phyloP scores from a whole-genome alignment of 2,888 invertebrate genomes.

The Xestoiulus laeticollis region DNA sequence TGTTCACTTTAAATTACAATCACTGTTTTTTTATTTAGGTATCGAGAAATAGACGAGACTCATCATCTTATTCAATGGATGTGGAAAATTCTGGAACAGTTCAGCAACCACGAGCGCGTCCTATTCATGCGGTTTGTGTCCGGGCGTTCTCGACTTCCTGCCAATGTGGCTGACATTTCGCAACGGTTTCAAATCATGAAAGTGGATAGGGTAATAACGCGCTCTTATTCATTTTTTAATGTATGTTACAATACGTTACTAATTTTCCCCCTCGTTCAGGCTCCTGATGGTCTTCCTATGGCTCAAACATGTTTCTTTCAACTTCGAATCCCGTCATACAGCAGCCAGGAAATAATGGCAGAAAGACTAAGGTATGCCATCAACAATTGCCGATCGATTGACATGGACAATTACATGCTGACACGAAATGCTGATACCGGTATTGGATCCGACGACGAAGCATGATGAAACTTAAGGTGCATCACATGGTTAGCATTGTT shows the following conservation, averaged over 20 bases:
- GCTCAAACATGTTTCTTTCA: constrained; percentile 73
- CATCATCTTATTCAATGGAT: constrained; percentile 72
- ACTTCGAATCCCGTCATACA: constrained; percentile 72
- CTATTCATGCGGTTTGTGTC: constrained; percentile 75
- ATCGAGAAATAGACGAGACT: constrained; percentile 72
- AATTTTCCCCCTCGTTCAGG: constrained; percentile 60
- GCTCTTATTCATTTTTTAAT: not conserved
- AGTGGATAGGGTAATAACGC: constrained; percentile 62
- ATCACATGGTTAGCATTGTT: too few relatives aligned
- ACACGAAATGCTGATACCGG: constrained; percentile 67
- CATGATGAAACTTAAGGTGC: too few relatives aligned
- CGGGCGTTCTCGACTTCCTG: constrained; percentile 72
- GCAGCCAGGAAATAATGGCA: constrained; percentile 70
- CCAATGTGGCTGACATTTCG: constrained; percentile 73
- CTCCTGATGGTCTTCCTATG: constrained; percentile 71
- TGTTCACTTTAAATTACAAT: too few relatives aligned
- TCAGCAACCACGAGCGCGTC: constrained; percentile 72
- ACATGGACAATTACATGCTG: constrained; percentile 77
- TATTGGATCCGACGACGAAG: constrained; percentile 55
- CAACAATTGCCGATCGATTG: constrained; percentile 74
- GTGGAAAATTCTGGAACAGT: constrained; percentile 72
- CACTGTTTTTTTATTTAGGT: constrained; percentile 63
- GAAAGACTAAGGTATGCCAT: constrained; percentile 73
- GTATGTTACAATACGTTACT: not conserved
- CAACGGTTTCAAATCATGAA: constrained; percentile 72